Conservation (phyloP, 1,140 invertebrate genomes). For the Ceratina japonica region DNA sequence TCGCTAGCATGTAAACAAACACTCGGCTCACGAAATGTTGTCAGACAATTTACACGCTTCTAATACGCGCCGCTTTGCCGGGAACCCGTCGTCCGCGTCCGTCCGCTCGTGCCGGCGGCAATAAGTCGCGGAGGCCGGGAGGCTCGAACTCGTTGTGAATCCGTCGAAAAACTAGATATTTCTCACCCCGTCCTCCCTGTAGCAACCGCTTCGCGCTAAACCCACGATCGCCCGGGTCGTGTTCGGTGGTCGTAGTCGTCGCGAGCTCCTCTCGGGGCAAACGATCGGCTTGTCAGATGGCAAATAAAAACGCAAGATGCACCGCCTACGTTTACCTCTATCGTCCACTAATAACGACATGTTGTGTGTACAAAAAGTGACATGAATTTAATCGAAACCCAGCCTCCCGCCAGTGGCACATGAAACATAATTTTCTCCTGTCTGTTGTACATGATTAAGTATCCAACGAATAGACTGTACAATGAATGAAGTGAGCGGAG, state of each 20-base stretch:
- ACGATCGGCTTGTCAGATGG: not conserved
- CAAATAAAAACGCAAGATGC: not conserved
- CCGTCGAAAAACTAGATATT: not conserved
- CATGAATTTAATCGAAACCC: not conserved
- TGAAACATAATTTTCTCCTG: not conserved
- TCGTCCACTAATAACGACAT: not conserved
- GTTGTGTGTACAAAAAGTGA: not conserved
- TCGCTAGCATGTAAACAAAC: conserved; percentile 78
- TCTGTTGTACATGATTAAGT: conserved; percentile 21
- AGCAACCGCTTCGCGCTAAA: not conserved
- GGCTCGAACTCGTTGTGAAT: too few relatives aligned
- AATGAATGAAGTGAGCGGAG: conserved; percentile 80
- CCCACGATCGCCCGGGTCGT: not conserved
- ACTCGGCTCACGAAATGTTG: conserved; percentile 57
- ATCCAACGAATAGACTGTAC: conserved; percentile 42
- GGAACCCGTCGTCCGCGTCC: not conserved
- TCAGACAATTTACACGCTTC: conserved; percentile 35
- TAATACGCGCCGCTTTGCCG: not conserved
- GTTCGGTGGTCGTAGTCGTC: not conserved
- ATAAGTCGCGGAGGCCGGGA: not conserved
- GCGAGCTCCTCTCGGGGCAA: not conserved
- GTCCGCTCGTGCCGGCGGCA: not conserved
- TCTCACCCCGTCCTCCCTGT: not conserved
- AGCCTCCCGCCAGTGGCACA: not conserved
- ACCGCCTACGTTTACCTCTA: not conserved